Conservation (phyloP, 2,888 invertebrate species). For the Parnassius apollo region DNA sequence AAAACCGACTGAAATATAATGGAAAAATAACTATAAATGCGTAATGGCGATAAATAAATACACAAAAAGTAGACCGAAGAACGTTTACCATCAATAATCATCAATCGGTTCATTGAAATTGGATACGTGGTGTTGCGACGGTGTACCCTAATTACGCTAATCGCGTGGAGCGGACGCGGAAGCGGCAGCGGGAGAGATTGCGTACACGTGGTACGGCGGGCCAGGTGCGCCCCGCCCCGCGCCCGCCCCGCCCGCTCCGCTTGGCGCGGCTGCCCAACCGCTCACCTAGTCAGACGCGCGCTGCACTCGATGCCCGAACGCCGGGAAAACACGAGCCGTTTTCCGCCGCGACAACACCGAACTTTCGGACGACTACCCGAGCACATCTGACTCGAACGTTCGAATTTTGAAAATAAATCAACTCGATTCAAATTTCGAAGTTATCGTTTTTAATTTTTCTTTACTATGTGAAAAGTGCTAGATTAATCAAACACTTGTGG, state of each 20-base stretch:
- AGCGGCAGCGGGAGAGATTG: constrained; percentile 47
- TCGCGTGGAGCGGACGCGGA: constrained; percentile 47
- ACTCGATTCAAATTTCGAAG: constrained; percentile 28
- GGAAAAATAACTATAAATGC: constrained; percentile 25
- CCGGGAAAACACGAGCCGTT: constrained; percentile 78
- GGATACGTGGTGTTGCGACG: constrained; percentile 53
- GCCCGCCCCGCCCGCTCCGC: constrained; percentile 47
- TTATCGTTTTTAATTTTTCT: constrained; percentile 31
- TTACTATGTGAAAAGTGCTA: constrained; percentile 45
- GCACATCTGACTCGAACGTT: constrained; percentile 36
- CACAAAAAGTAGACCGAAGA: constrained; percentile 43
- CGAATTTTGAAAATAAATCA: constrained; percentile 46
- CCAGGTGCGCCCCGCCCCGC: constrained; percentile 77
- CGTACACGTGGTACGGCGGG: constrained; percentile 57
- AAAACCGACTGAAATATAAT: constrained; percentile 16
- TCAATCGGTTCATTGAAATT: constrained; percentile 66
- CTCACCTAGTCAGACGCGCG: constrained; percentile 70
- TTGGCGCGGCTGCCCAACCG: constrained; percentile 42
- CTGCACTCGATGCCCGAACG: constrained; percentile 78
- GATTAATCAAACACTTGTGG: constrained; percentile 59
- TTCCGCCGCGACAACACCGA: constrained; percentile 69
- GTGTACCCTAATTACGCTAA: constrained; percentile 58
- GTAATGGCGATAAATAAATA: constrained; percentile 34
- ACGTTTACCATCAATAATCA: constrained; percentile 55
- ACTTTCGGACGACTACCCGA: constrained; percentile 47